Conservation (phyloP, 2,888 invertebrate genomes). For the Anorthoa munda region DNA sequence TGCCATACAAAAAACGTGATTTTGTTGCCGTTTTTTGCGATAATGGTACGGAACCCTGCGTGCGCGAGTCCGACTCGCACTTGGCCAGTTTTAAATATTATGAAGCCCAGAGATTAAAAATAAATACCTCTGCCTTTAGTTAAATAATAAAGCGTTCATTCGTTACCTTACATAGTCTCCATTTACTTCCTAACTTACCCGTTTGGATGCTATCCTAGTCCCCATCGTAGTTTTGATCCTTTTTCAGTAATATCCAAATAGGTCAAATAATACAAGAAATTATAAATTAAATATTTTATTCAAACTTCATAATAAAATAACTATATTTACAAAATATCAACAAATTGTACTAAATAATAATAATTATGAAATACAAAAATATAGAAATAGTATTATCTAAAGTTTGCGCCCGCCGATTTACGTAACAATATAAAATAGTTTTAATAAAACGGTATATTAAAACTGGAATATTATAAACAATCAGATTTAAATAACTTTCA, state of each 20-base stretch:
- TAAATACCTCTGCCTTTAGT: no score
- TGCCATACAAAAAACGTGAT: no score
- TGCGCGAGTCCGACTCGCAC: no score
- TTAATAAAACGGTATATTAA: not conserved
- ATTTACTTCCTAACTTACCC: not conserved
- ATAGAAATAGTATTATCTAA: constrained; percentile 1
- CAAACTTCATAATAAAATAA: constrained; percentile 40
- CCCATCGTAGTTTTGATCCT: not conserved
- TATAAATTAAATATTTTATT: constrained; percentile 19
- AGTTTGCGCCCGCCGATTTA: constrained; percentile 8
- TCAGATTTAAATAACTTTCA: constrained; percentile 30
- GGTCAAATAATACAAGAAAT: not conserved
- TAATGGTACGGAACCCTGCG: no score
- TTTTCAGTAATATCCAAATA: not conserved
- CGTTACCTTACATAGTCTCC: no score
- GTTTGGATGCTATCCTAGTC: not conserved
- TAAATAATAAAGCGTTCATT: no score
- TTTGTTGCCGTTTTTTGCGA: no score
- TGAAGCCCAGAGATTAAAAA: no score
- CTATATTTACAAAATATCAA: constrained; percentile 48
- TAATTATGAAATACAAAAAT: constrained; percentile 19
- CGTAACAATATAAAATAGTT: not conserved
- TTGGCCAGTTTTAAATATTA: no score
- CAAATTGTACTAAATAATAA: constrained; percentile 52
- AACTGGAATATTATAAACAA: constrained; percentile 1